These are phyloP conservation scores for Chrysomallon squamiferum DNA, from an alignment of 1,140 invertebrate genomes.

Conservation along the genomic window DNA sequence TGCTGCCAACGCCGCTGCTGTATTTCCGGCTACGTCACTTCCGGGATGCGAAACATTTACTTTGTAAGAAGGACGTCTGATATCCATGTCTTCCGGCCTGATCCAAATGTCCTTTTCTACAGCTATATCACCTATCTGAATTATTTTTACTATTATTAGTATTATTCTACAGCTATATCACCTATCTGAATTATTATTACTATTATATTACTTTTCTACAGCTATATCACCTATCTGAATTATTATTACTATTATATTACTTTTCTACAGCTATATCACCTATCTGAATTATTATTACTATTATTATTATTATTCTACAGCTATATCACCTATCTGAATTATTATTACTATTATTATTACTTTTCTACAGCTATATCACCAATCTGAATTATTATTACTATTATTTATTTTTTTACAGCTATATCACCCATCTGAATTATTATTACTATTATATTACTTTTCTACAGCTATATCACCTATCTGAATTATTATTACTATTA, in stretches of 20 bases:
- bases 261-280: neutral
- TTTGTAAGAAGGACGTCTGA: constrained; percentile 69
- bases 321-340: too few species aligned
- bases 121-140: constrained; percentile 53
- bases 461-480: too few species aligned
- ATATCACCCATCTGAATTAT: too few species aligned
- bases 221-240: neutral
- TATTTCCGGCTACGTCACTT: constrained; percentile 72
- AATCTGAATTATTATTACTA: too few species aligned
- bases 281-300: neutral
- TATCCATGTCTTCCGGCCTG: constrained; percentile 67
- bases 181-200: neutral
- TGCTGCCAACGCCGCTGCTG: constrained; percentile 69
- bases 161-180: neutral
- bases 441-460: too few species aligned
- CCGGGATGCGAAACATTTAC: constrained; percentile 67
- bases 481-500: too few species aligned
- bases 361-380: too few species aligned
- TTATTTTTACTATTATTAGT: too few species aligned
- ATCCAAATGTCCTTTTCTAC: constrained; percentile 37
- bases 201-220: neutral
- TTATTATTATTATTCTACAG: neutral
- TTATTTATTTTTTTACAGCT: too few species aligned
- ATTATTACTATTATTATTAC: too few species aligned
- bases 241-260: neutral